Percentiles rank a stretch among this genome's conserved stretches.
phyloP scores from a whole-genome alignment of 2,797 vertebrate species.

The Lepus oiostolus region DNA sequence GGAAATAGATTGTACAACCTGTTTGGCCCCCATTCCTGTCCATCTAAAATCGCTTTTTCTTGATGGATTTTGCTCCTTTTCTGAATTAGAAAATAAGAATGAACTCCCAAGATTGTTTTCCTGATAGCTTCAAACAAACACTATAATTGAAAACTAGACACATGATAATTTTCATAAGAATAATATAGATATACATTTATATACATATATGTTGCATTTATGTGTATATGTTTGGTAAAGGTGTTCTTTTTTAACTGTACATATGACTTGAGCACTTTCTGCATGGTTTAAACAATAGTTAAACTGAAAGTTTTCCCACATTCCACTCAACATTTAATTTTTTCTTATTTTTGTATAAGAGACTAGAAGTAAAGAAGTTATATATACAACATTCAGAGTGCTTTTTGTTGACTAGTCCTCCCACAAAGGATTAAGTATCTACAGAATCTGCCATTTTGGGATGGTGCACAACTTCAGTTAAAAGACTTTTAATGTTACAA shows the following conservation, averaged over 20 bases:
- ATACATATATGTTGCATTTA: neutral
- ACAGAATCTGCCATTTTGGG: neutral
- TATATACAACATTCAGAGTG: neutral
- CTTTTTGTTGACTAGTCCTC: neutral
- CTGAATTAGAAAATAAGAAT: conserved; percentile 67
- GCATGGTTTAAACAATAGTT: neutral
- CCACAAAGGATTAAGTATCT: neutral
- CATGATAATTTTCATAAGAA: neutral
- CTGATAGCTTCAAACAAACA: conserved; percentile 60
- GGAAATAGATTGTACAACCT: conserved; percentile 79
- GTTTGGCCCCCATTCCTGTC: conserved; percentile 71
- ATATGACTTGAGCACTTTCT: neutral
- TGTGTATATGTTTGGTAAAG: neutral
- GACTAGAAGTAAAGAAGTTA: neutral
- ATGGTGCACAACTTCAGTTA: neutral
- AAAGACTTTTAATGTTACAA: neutral
- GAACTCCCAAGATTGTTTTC: conserved; percentile 38
- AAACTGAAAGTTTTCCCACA: neutral
- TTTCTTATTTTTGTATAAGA: conserved; percentile 2
- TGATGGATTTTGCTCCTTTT: conserved; percentile 69
- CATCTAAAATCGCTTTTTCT: conserved; percentile 72
- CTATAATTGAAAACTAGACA: neutral
- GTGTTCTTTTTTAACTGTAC: conserved; percentile 5
- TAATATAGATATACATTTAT: neutral
- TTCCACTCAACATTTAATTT: neutral